These are phyloP conservation scores for Catocala nupta DNA, from an alignment of 2,888 invertebrate genomes.

Conservation along the genomic window DNA sequence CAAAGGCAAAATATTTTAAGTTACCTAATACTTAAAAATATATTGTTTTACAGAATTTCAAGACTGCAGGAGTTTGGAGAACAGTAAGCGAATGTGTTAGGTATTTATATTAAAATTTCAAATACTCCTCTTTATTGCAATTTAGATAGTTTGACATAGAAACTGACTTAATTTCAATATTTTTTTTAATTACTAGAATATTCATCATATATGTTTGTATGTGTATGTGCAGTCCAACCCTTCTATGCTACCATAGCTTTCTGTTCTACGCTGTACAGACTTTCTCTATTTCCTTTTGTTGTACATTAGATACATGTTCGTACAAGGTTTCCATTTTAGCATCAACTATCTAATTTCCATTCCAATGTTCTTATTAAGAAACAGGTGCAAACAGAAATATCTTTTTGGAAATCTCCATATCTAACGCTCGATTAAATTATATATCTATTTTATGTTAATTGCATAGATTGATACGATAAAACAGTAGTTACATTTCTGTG, in stretches of 20 bases:
- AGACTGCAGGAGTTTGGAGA: too few relatives aligned
- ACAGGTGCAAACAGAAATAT: conserved; percentile 27
- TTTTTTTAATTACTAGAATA: too few relatives aligned
- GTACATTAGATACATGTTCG: conserved; percentile 25
- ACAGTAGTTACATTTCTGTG: background rate
- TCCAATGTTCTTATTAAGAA: conserved; percentile 21
- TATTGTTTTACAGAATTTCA: too few relatives aligned
- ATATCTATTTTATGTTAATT: conserved; percentile 18
- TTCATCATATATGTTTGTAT: too few relatives aligned
- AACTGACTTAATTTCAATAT: too few relatives aligned
- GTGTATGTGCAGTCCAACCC: too few relatives aligned
- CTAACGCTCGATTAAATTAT: conserved; percentile 3
- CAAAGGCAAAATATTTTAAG: too few relatives aligned
- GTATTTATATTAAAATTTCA: too few relatives aligned
- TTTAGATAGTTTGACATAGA: too few relatives aligned
- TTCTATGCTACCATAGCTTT: background rate
- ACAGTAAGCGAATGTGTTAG: too few relatives aligned
- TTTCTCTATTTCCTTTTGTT: conserved; percentile 35
- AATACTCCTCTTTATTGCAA: too few relatives aligned
- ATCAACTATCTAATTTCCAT: conserved; percentile 44
- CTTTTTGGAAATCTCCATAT: conserved; percentile 21
- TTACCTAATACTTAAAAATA: too few relatives aligned
- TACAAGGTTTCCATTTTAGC: conserved; percentile 43
- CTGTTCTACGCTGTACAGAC: conserved; percentile 1
- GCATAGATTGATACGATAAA: conserved; percentile 6